phyloP scores from a whole-genome alignment of 2,888 invertebrate genomes.

The Deroplatys truncata region DNA sequence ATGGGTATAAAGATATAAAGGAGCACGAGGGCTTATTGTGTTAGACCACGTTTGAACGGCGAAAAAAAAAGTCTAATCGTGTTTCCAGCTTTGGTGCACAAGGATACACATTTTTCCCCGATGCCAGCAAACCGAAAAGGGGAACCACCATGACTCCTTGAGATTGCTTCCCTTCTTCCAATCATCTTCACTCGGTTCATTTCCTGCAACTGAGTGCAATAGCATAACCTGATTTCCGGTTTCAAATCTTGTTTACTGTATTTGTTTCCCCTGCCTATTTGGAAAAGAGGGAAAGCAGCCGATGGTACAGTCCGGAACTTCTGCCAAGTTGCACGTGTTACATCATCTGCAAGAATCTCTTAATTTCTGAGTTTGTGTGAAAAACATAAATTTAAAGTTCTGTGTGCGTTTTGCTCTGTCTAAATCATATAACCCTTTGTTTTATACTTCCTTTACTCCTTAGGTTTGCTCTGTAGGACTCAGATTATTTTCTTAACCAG shows the following conservation, averaged over 20 bases:
- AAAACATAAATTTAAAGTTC: too few species aligned
- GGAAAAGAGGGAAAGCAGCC: not conserved
- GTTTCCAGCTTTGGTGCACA: not conserved
- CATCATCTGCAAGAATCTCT: too few species aligned
- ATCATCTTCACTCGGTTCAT: constrained; percentile 11
- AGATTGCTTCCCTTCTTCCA: not conserved
- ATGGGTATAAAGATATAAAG: too few species aligned
- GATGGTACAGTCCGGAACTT: not conserved
- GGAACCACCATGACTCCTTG: not conserved
- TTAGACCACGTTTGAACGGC: not conserved
- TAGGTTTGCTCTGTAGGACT: too few species aligned
- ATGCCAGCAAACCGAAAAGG: not conserved
- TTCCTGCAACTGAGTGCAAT: constrained; percentile 2
- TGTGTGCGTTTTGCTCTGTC: too few species aligned
- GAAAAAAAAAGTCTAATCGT: not conserved
- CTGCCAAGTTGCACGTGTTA: not conserved
- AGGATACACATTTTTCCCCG: not conserved
- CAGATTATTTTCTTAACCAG: too few species aligned
- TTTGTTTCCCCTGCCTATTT: not conserved
- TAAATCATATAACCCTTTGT: too few species aligned
- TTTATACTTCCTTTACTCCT: too few species aligned
- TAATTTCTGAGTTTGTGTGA: too few species aligned
- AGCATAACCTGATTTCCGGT: constrained; percentile 13
- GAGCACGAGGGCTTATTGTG: too few species aligned
- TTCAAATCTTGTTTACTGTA: constrained; percentile 13